A percentile compares a stretch with the other conserved stretches of the same genome.
Conservation (phyloP, 30 jellyfish, hydroid and myxozoan species). For the Aurelia aurita region DNA sequence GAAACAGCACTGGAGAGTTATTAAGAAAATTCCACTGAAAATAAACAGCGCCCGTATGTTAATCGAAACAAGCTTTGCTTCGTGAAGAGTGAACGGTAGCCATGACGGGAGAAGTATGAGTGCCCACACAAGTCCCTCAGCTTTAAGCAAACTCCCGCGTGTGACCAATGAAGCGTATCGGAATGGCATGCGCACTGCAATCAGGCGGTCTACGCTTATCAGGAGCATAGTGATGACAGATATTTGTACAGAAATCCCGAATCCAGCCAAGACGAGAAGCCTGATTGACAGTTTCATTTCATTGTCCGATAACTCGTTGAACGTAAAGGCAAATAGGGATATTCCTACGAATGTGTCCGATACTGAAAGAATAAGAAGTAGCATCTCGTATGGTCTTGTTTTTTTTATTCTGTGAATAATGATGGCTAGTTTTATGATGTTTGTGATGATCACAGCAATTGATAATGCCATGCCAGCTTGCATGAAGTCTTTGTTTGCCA, state of each 20-base stretch:
- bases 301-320: neutral
- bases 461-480: slow-evolving; percentile 1
- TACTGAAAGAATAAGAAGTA: slow-evolving; percentile 27
- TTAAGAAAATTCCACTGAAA: slow-evolving; percentile 2
- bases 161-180: slow-evolving; percentile 18
- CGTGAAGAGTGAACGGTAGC: neutral
- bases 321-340: neutral
- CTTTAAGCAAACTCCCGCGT: neutral
- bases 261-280: neutral
- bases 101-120: neutral
- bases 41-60: neutral
- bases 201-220: slow-evolving; percentile 24
- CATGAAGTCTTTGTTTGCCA: too few species aligned
- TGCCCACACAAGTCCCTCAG: slow-evolving; percentile 1
- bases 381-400: slow-evolving; percentile 31
- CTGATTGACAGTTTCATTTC: too few species aligned
- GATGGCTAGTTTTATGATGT: neutral
- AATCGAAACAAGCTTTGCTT: neutral
- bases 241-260: slow-evolving; percentile 6
- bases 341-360: slow-evolving; percentile 20
- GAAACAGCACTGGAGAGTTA: neutral
- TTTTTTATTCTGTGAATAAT: slow-evolving; percentile 1
- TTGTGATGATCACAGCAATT: neutral
- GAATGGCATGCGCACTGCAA: slow-evolving; percentile 27
- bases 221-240: slow-evolving; percentile 29